Evolutionary conservation across 2,797 vertebrate species (phyloP).

Genomic region (Lacerta agilis): DNA sequence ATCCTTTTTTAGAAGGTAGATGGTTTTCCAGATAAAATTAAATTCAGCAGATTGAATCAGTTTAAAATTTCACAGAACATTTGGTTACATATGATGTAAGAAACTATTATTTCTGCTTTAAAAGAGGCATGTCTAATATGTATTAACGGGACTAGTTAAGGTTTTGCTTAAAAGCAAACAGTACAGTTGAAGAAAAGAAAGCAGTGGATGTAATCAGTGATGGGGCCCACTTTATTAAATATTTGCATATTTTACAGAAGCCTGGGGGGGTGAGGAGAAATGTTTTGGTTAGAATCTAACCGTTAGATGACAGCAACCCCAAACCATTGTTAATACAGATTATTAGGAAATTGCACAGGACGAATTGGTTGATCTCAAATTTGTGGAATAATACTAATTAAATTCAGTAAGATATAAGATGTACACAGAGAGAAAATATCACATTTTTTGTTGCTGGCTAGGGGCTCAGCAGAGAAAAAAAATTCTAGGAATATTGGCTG

Average conservation of each 20-base stretch:
- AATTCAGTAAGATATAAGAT: too few species aligned
- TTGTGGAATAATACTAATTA: too few species aligned
- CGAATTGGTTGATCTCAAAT: too few species aligned
- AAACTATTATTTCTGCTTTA: neutral
- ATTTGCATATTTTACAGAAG: neutral
- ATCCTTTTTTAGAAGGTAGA: neutral
- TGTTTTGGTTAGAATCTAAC: too few species aligned
- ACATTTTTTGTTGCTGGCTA: too few species aligned
- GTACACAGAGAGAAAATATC: too few species aligned
- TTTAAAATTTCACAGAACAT: neutral
- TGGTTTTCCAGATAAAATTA: neutral
- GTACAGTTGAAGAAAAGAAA: neutral
- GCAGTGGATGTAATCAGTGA: neutral
- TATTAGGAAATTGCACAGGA: too few species aligned
- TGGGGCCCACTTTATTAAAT: neutral
- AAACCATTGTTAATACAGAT: too few species aligned
- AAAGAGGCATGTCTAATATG: neutral
- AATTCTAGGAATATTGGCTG: too few species aligned
- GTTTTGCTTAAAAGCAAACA: neutral
- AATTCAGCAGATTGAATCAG: neutral
- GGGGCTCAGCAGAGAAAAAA: too few species aligned
- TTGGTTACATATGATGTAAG: neutral
- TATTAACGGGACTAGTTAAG: neutral
- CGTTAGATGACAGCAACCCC: too few species aligned
- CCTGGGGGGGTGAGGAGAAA: too few species aligned